Evolutionary conservation across 2,113 vertebrate species (phyloP).

Genomic region (Microtus pennsylvanicus): DNA sequence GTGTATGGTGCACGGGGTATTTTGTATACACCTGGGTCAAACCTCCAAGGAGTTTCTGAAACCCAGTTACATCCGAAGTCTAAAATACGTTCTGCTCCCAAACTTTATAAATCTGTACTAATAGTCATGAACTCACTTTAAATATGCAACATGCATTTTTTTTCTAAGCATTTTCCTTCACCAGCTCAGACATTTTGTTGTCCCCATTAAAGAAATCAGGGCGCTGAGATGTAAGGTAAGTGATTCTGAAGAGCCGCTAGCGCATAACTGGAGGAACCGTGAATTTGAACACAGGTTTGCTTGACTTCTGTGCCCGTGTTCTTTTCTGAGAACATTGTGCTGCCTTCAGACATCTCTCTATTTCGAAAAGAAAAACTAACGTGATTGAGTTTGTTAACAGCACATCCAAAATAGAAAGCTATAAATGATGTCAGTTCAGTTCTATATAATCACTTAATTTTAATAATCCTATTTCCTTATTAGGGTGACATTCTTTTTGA

Average conservation of each 20-base stretch:
- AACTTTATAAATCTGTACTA: neutral
- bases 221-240: neutral
- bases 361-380: conserved; percentile 62
- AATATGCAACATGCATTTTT: neutral
- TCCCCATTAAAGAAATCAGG: neutral
- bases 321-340: neutral
- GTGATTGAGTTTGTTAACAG: conserved; percentile 48
- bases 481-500: conserved; percentile 54
- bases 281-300: neutral
- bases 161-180: conserved; percentile 30
- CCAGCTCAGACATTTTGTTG: neutral
- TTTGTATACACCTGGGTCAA: neutral
- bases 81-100: neutral
- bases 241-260: neutral
- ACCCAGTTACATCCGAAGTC: neutral
- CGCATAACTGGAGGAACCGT: neutral
- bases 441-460: conserved; percentile 74
- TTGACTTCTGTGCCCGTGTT: neutral
- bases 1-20: neutral
- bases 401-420: conserved; percentile 58
- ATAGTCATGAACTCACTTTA: conserved; percentile 9
- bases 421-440: conserved; percentile 49
- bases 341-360: conserved; percentile 49
- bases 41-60: neutral
- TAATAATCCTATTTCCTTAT: conserved; percentile 71